Base-by-base conservation (phyloP, 1,140 invertebrate genomes). In the Pararge aegeria region DNA sequence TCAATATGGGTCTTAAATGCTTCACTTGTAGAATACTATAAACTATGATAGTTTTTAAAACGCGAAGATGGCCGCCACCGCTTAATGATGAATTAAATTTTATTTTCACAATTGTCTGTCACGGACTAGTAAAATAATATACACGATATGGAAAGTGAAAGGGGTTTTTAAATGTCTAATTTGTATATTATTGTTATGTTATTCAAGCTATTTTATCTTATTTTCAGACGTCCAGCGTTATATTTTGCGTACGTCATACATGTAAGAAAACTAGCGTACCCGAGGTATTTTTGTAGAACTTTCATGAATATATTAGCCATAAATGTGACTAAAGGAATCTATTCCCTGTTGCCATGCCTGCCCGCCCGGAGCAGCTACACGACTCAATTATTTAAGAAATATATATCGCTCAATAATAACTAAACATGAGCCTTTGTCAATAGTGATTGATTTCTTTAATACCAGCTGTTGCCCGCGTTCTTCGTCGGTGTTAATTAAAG, bases 271-370 rank as follows among this genome's bases (percentile, higher is more conserved):
- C 69, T 73, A 77, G 66, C 71, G 64, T 63, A 72, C 76, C 77
- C 74, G 61, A 83, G 78, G 86, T 84, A 88, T 88, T 88, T 85
- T 88, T 83, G 80, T 75, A 78, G 82, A 84, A 83, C 63, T 85
- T 88, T 83, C 83, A 88, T 88, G 85, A 88, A 88, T 88, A 88
- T 86, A 86, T 88, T 88, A 88, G 85, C 83, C 78, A 88, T 88
- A 86, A 86, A 85, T 83, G 85, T 86, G 83, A 79, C 78, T 88
- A 85, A 84, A 80, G 81, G 75, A 86, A 88, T 82, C 78, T 86
- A 85, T 82, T 78, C 76, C 73, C 70, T 69, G 73, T 78, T 64
- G 73, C 56, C 55, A 61, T 37, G 49, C 56, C 64, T 66, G 42
- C 18, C 59, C 60, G 66, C 67, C 64, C 71, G 64, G 66, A 71